Evolutionary conservation across 2,888 invertebrate genomes (phyloP).

Genomic region (Protophormia terraenovae): DNA sequence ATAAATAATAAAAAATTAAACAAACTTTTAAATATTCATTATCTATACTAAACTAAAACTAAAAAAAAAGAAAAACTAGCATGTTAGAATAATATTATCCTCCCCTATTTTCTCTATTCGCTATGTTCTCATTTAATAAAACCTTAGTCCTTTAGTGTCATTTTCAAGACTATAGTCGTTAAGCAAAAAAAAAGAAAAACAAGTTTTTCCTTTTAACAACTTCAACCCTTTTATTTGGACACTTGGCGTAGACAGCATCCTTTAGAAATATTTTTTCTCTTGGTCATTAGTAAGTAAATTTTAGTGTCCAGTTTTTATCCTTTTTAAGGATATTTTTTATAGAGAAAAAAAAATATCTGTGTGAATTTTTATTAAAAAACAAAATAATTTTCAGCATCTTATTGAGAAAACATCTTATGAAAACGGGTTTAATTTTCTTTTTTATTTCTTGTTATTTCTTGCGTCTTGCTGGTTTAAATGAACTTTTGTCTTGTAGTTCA

Average conservation of each 20-base stretch:
- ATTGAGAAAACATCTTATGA: not conserved
- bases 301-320: conserved; percentile 45
- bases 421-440: conserved; percentile 31
- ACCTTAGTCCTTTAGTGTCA: conserved; percentile 1
- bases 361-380: conserved; percentile 50
- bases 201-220: conserved; percentile 29
- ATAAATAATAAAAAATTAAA: not conserved
- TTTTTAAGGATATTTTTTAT: conserved; percentile 1
- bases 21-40: not conserved
- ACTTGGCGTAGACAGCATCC: conserved; percentile 36
- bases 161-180: not conserved
- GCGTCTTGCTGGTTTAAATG: not conserved
- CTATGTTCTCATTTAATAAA: no score
- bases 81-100: conserved; percentile 42
- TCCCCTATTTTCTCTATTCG: conserved; percentile 13
- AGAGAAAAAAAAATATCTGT: conserved; percentile 49
- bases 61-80: conserved; percentile 10
- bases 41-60: not conserved
- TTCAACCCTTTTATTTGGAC: conserved; percentile 27
- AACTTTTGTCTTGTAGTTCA: conserved; percentile 44
- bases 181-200: not conserved
- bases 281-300: conserved; percentile 30
- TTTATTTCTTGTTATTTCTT: not conserved
- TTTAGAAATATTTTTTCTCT: conserved; percentile 30
- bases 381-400: conserved; percentile 46